Evolutionary conservation across 2,113 vertebrate genomes (phyloP), one percentile per base, ranked within the genome.

Genomic region (Chlamydotis undulata): DNA sequence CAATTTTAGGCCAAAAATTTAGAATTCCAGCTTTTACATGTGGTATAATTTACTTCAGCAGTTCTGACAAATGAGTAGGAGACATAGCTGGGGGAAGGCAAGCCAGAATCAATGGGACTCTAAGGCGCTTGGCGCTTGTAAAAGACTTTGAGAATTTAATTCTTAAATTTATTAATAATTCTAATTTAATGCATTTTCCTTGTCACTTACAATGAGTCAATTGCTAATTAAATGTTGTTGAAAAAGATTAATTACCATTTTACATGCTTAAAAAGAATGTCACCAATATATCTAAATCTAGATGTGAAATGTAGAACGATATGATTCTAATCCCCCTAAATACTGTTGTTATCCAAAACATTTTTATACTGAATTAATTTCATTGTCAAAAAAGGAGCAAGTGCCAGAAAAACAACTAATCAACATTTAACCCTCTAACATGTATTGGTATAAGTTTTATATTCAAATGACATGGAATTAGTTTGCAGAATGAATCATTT

Each of bases 161-260:
- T 79, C 65, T 87, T 45, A 75, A 82, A 91, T 94, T 87, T 95
- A 87, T 89, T 96, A 96, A 84, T 94, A 93, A 87, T 92, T 93
- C 57, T 91, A 89, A 95, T 87, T 75, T 41, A 93, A 96, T 90
- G 76, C 61, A 84, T 95, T 96, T 96, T 82, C 37, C 57, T 68
- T 87, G 92, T 87, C 90, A 92, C 41, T 93, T 89, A 71, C 59
- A 83, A 78, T 77, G 76, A 94, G 77, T 78, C 89, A 93, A 82
- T 33, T 31, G 28, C 24, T 92, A 93, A 92, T 95, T 93, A 95
- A 93, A 73, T 65, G 56, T 90, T 93, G 79, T 70, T 89, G 83
- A 82, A 92, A 91, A 89, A 92, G 86, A 92, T n/a, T 22, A 94
- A 93, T 91, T 91, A 83, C 18, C 64, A 63, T 91, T 97, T 96